These are phyloP conservation scores for Monopis laevigella DNA, from an alignment of 2,888 invertebrate genomes.

Conservation along the genomic window DNA sequence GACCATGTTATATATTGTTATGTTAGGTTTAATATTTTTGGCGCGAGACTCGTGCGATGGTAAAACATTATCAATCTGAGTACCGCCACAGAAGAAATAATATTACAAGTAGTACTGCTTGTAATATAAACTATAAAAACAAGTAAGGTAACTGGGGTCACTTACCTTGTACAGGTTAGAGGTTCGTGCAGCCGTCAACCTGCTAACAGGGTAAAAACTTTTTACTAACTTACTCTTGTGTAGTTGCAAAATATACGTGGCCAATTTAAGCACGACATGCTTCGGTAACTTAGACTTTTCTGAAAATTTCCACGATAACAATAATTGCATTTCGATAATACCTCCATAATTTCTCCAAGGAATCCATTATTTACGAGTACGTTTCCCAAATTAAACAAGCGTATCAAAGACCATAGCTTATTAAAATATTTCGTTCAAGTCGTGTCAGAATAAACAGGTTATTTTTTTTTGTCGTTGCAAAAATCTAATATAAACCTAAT, in stretches of 20 bases:
- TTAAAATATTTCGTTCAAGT: not conserved
- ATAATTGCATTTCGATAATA: slow-evolving; percentile 21
- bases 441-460: not conserved
- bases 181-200: slow-evolving; percentile 13
- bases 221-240: slow-evolving; percentile 10
- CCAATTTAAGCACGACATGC: slow-evolving; percentile 24
- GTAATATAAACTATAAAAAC: slow-evolving; percentile 4
- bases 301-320: slow-evolving; percentile 30
- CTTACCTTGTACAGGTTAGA: slow-evolving; percentile 4
- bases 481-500: not conserved
- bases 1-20: too few species aligned
- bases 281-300: slow-evolving; percentile 24
- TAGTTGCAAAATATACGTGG: slow-evolving; percentile 19
- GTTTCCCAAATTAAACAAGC: not conserved
- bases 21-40: too few species aligned
- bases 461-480: not conserved
- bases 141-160: slow-evolving; percentile 5
- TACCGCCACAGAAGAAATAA: too few species aligned
- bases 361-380: not conserved
- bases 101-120: too few species aligned
- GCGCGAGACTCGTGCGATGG: too few species aligned
- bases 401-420: not conserved
- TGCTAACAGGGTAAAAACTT: slow-evolving; percentile 14
- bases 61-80: too few species aligned
- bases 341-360: not conserved